Evolutionary conservation across 2,888 invertebrate species (phyloP), one percentile per base, ranked within the genome.

Genomic region (Glaucopsyche alexis): DNA sequence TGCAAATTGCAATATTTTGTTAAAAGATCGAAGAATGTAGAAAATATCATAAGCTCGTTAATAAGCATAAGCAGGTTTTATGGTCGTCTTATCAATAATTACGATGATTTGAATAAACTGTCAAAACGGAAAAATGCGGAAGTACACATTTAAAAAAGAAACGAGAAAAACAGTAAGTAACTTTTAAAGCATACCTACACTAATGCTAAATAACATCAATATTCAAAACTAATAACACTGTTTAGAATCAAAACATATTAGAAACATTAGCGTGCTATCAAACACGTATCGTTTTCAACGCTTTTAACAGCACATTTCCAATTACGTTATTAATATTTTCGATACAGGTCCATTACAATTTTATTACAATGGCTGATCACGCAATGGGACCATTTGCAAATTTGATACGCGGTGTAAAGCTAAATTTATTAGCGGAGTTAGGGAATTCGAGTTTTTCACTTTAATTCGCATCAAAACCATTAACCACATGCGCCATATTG

Each of bases 321-420:
- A 72, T 72, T 67, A 72, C 65, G 72, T 67, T 72, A 50, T 65
- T 72, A 67, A 67, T 72, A 67, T 42, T 67, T 72, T 55, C 67
- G 67, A 67, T 72, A 55, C 49, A 66, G 47, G 72, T 72, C 72
- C 72, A 72, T 72, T 67, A 55, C 40, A 74, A 75, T 77, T 76
- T 78, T 77, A 78, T 79, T 79, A 80, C 74, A 77, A 76, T 74
- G 49, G 65, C 45, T 42, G 71, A 75, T 73, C 80, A 80, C 78
- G 80, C 80, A 73, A 80, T 77, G 73, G 75, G 73, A 60, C 77
- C 77, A 78, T 80, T 80, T 77, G 77, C 76, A 76, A 77, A 80
- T 80, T 80, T 70, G 78, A 76, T 78, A 78, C 76, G 60, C 73
- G 65, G 72, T 69, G 74, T 47, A 47, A 29, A 69, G 49, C 29